Evolutionary conservation across 2,888 invertebrate species (phyloP).

Genomic region (Dolichopus griseipennis): DNA sequence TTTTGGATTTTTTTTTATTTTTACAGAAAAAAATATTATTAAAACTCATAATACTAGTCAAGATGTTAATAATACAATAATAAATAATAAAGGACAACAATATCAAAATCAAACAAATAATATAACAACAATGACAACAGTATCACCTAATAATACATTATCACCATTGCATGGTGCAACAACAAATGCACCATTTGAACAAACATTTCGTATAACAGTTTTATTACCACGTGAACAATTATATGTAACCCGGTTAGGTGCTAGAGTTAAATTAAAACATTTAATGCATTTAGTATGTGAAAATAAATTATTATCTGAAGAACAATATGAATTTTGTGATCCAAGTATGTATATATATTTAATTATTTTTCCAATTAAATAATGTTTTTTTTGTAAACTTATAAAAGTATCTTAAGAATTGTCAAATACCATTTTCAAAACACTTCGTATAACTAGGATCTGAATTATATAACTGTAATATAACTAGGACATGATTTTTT

Average conservation of each 20-base stretch:
- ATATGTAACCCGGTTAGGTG: slow-evolving; percentile 65
- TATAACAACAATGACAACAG: slow-evolving; percentile 34
- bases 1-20: neutral
- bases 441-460: too few relatives aligned
- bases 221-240: slow-evolving; percentile 72
- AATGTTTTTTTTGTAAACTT: too few relatives aligned
- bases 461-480: too few relatives aligned
- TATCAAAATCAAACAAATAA: slow-evolving; percentile 38
- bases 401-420: too few relatives aligned
- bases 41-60: slow-evolving; percentile 6
- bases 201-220: slow-evolving; percentile 48
- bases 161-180: slow-evolving; percentile 39
- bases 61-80: neutral
- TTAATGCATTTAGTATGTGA: slow-evolving; percentile 63
- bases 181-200: slow-evolving; percentile 43
- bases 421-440: too few relatives aligned
- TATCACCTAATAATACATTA: slow-evolving; percentile 28
- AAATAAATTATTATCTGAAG: slow-evolving; percentile 64
- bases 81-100: slow-evolving; percentile 24
- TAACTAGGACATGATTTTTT: too few relatives aligned
- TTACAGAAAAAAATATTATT: neutral
- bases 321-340: slow-evolving; percentile 67
- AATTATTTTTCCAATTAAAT: too few relatives aligned
- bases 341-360: too few relatives aligned
- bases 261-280: slow-evolving; percentile 57